Conservation (phyloP, 2,888 invertebrate species). For the Zaprionus lineosus region DNA sequence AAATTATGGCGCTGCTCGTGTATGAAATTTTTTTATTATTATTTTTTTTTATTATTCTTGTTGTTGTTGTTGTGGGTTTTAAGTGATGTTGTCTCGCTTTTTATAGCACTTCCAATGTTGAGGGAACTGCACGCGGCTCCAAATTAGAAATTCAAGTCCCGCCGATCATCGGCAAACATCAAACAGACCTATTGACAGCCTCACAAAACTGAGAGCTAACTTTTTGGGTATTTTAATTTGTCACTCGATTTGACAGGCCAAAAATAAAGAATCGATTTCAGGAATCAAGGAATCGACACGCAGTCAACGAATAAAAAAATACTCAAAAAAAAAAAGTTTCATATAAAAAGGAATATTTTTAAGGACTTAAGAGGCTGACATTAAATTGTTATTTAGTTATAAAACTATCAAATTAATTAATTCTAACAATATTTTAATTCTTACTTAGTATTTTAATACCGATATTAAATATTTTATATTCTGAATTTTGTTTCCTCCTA, state of each 20-base stretch:
- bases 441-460: too few species aligned
- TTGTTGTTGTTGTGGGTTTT: constrained; percentile 32
- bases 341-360: too few species aligned
- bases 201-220: constrained; percentile 38
- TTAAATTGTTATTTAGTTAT: too few species aligned
- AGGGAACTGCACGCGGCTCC: constrained; percentile 42
- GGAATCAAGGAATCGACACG: not conserved
- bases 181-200: constrained; percentile 53
- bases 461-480: too few species aligned
- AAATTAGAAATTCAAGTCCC: constrained; percentile 62
- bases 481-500: too few species aligned
- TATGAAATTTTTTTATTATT: not conserved
- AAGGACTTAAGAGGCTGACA: too few species aligned
- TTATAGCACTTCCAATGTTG: constrained; percentile 57
- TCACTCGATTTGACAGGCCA: constrained; percentile 62
- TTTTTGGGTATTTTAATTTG: constrained; percentile 69
- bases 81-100: constrained; percentile 41
- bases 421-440: too few species aligned
- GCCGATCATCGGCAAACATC: constrained; percentile 58
- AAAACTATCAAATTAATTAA: too few species aligned
- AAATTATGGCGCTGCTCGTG: constrained; percentile 57
- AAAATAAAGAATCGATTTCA: not conserved
- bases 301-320: too few species aligned
- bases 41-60: constrained; percentile 14
- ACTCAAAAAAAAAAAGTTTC: too few species aligned